Percentiles rank a stretch among this genome's conserved stretches.
phyloP scores from a whole-genome alignment of 2,113 vertebrate genomes.

The Hipposideros armiger region DNA sequence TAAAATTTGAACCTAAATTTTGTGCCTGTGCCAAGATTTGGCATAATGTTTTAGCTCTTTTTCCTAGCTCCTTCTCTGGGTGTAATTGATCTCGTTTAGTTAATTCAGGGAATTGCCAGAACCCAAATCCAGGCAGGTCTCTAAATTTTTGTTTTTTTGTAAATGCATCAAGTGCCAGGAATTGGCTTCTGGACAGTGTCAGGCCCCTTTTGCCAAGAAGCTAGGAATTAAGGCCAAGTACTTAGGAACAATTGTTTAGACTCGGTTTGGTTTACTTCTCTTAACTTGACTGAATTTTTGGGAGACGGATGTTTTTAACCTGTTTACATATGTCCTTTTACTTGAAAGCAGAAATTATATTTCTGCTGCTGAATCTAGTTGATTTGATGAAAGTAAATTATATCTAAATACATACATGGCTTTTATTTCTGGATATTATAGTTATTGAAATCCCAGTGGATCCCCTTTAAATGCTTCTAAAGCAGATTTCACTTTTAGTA shows the following conservation, averaged over 20 bases:
- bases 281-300: conserved; percentile 8
- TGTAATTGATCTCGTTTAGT: conserved; percentile 32
- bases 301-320: conserved; percentile 9
- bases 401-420: background rate
- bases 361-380: conserved; percentile 12
- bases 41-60: background rate
- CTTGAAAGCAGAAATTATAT: background rate
- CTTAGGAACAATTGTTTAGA: conserved; percentile 7
- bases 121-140: conserved; percentile 10
- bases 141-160: conserved; percentile 56
- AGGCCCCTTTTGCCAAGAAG: background rate
- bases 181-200: background rate
- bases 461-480: conserved; percentile 25
- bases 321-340: background rate
- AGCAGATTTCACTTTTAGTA: conserved; percentile 16
- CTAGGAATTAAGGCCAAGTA: background rate
- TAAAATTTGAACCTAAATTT: conserved; percentile 33
- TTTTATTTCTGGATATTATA: conserved; percentile 47
- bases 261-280: conserved; percentile 15
- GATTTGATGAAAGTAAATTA: background rate
- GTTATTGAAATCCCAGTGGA: background rate
- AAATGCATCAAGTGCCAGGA: background rate
- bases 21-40: background rate
- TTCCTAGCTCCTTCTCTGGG: conserved; percentile 2
- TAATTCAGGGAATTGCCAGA: conserved; percentile 32